Evolutionary conservation across 2,113 vertebrate genomes (phyloP).

Genomic region (Oncorhynchus mykiss): DNA sequence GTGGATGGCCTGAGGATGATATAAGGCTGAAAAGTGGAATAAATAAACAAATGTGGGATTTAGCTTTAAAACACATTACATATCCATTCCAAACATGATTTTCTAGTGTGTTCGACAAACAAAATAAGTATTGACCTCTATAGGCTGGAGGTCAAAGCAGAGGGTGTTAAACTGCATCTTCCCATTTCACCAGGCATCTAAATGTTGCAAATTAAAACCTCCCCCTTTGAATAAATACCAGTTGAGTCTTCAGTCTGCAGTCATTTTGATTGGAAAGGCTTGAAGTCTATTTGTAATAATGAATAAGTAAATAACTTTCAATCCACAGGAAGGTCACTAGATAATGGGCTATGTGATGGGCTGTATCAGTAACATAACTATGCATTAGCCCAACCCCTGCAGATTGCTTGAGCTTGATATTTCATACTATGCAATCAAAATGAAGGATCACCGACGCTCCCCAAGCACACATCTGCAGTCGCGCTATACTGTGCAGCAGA

Average conservation of each 20-base stretch:
- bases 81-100: neutral
- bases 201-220: conserved; percentile 33
- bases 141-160: conserved; percentile 31
- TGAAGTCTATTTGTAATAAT: conserved; percentile 53
- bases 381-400: conserved; percentile 42
- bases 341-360: conserved; percentile 52
- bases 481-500: conserved; percentile 29
- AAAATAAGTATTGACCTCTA: neutral
- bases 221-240: conserved; percentile 46
- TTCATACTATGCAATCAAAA: conserved; percentile 50
- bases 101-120: neutral
- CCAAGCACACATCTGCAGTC: conserved; percentile 45
- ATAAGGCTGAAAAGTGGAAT: too few relatives aligned
- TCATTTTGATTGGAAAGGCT: conserved; percentile 35
- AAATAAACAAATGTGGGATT: neutral
- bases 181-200: conserved; percentile 8
- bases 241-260: conserved; percentile 34
- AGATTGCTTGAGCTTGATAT: conserved; percentile 37
- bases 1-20: neutral
- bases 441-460: conserved; percentile 50
- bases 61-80: neutral
- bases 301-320: conserved; percentile 39
- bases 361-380: conserved; percentile 36
- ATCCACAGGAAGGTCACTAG: conserved; percentile 55
- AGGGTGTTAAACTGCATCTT: neutral